Base-by-base conservation (phyloP, 2,797 vertebrate genomes). In the Danio tinwini region DNA sequence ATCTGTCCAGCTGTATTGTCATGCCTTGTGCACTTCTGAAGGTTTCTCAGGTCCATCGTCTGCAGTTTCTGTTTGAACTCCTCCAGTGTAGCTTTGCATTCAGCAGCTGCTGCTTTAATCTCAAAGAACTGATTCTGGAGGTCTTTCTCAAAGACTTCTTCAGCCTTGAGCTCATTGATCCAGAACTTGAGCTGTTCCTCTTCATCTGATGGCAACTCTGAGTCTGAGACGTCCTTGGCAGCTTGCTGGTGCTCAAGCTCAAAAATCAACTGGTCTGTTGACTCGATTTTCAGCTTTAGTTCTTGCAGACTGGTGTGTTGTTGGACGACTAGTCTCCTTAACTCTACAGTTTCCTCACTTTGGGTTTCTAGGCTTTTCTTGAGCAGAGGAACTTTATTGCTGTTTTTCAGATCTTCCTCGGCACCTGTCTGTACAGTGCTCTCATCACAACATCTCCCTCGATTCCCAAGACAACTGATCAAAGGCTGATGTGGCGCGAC, bases 131-230 rank as follows among this genome's bases (percentile, higher is more conserved):
- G 92, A 14, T 19, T 5, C 49, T 93, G 91, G 87, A 95, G 78
- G 40, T 92, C 91, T 72, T 71, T 89, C 87, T 93, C 94, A 1
- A 90, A 87, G 39, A 70, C 86, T 75, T 91, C 90, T 74, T 95
- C 94, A 0, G 90, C 90, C 56, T 89, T 92, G 17, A 95, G 81
- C 69, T 95, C 93, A 0, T 93, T 94, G 84, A 93, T 89, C 94
- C 94, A 95, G 77, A 93, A 93, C 53, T 76, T 77, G 1, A 94
- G 85, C 83, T 94, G 90, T 71, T 93, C 92, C 55, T 92, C 91
- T 11, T 91, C 90, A 14, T 90, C 86, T 0, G 29, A 83, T 3
- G 55, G n/a, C 0, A 71, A 72, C 29, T 90, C 89, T 21, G 17
- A 86, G 59, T 90, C 89, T 21, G 17, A 86, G 59, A 21, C 81